These are phyloP conservation scores for Tyto alba DNA, from an alignment of 2,113 vertebrate species.

Conservation along the genomic window DNA sequence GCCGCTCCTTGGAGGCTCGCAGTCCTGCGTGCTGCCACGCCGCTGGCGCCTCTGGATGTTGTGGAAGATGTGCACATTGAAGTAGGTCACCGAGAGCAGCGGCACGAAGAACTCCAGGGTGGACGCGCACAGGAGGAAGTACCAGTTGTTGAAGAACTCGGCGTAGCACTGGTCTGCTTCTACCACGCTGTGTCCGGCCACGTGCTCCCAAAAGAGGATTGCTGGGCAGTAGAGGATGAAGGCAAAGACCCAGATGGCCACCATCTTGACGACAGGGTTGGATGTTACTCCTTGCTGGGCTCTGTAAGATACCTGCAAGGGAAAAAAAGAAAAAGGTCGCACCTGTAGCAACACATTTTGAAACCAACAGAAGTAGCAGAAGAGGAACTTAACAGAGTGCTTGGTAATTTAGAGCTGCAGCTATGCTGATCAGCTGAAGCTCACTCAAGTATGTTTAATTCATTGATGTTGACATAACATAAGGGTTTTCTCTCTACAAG, in stretches of 20 bases:
- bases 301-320: slow-evolving; percentile 80
- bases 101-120: slow-evolving; percentile 89
- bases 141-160: slow-evolving; percentile 81
- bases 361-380: not conserved
- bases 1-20: not conserved
- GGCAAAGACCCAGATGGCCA: slow-evolving; percentile 81
- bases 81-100: slow-evolving; percentile 81
- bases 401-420: not conserved
- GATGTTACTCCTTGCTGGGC: slow-evolving; percentile 68
- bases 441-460: not conserved
- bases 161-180: slow-evolving; percentile 57
- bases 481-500: not conserved
- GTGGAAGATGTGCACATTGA: slow-evolving; percentile 85
- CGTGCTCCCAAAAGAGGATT: slow-evolving; percentile 78
- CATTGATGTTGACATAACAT: not conserved
- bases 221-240: slow-evolving; percentile 87
- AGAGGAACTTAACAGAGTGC: not conserved
- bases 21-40: not conserved
- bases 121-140: slow-evolving; percentile 79
- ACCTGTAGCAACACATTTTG: not conserved
- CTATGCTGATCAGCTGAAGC: not conserved
- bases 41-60: slow-evolving; percentile 70
- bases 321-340: not conserved
- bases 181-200: not conserved
- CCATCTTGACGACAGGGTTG: slow-evolving; percentile 77